Evolutionary conservation across 2,113 vertebrate genomes (phyloP).

Genomic region (Furnarius figulus): DNA sequence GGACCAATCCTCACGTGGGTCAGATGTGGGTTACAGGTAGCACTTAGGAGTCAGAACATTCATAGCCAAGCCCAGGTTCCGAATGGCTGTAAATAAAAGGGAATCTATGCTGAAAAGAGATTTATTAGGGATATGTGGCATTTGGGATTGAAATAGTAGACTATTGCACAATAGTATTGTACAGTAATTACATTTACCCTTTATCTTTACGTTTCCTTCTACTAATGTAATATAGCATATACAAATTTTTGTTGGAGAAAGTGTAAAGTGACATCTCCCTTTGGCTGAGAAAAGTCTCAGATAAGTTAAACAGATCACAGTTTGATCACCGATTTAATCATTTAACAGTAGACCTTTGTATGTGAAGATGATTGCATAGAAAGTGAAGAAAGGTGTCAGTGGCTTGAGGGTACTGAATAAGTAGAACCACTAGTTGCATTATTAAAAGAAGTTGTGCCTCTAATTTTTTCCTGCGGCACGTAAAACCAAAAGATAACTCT

Average conservation of each 20-base stretch:
- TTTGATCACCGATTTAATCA: constrained; percentile 50
- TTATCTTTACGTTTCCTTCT: neutral
- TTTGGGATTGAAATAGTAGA: neutral
- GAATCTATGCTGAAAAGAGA: neutral
- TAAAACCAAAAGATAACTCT: constrained; percentile 65
- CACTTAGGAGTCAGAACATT: neutral
- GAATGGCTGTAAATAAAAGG: constrained; percentile 12
- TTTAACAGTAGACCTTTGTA: constrained; percentile 23
- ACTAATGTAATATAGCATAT: neutral
- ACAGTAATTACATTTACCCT: neutral
- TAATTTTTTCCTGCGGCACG: constrained; percentile 69
- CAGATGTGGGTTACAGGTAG: accelerated
- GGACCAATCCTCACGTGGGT: neutral
- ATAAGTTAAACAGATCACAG: constrained; percentile 41
- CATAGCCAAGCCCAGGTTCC: constrained; percentile 1
- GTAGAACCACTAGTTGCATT: constrained; percentile 62
- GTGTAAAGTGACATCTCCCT: neutral
- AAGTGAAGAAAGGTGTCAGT: constrained; percentile 55
- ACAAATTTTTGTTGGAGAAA: neutral
- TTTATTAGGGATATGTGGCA: accelerated
- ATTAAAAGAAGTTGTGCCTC: constrained; percentile 69
- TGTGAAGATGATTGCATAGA: neutral
- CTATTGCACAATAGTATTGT: neutral
- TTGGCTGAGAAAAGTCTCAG: neutral
- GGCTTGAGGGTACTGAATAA: constrained; percentile 58